Evolutionary conservation across 2,888 invertebrate genomes (phyloP), one percentile per base, ranked within the genome.

Genomic region (Hirtodrosophila cameraria): DNA sequence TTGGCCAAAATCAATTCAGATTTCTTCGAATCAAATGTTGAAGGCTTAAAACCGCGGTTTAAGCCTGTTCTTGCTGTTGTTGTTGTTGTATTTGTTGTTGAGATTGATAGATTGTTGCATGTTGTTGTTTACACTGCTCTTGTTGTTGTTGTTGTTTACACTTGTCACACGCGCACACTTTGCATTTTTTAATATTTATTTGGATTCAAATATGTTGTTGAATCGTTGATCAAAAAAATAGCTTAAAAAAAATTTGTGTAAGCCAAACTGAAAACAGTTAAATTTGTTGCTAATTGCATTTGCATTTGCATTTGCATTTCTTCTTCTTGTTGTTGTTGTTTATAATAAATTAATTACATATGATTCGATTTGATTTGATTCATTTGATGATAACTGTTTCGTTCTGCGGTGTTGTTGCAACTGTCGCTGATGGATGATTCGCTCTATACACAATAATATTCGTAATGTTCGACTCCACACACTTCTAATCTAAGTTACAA

Each of bases 121-220:
- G 20, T 16, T 38, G 27, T 30, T 41, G 33, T 18, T n/a, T 53
- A 45, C 50, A 50, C 16, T 58, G 52, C 31, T 50, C 41, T 9
- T 28, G 35, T 16, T 38, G 49, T 43, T 65, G 45, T 38, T 74
- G 61, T 67, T 77, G 75, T 41, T 77, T 42, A 61, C 83, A 83
- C 83, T 78, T 58, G 57, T 43, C 79, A 75, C 79, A 55, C 71
- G 48, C 72, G 71, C 27, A 54, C 69, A 64, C 27, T 58, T 59
- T 63, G 12, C n/a, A 23, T 38, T 18, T 15, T 13, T 39, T 16
- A 25, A 23, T 11, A 13, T 67, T 27, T 43, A 6, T 54, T 12
- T 16, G 11, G 23, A 5, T 18, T 12, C 28, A 9, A 8, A 23
- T 41, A 20, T 28, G 2, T 13, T 46, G 20, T 36, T 31, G 36